These are phyloP conservation scores for Falco concolor DNA, from an alignment of 2,797 vertebrate species.

Conservation along the genomic window DNA sequence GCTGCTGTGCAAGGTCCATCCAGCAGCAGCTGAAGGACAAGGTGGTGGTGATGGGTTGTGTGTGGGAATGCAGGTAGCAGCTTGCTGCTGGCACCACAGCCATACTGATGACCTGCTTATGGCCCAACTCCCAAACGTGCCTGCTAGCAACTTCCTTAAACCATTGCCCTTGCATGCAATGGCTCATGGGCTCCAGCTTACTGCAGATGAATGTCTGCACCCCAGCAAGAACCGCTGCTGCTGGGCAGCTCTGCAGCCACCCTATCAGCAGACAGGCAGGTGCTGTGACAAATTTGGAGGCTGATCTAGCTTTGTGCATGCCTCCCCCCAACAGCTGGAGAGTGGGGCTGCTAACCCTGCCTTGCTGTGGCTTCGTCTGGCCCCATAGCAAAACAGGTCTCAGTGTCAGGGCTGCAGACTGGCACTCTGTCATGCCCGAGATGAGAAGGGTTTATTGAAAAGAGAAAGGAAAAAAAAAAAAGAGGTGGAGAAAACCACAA, in stretches of 20 bases:
- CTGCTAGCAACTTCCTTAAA: not conserved
- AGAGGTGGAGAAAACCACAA: not conserved
- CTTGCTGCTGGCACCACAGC: not conserved
- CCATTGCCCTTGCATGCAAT: not conserved
- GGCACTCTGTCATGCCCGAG: not conserved
- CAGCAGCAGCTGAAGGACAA: not conserved
- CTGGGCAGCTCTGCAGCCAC: not conserved
- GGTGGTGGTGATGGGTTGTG: no score
- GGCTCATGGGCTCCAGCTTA: not conserved
- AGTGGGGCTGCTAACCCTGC: not conserved
- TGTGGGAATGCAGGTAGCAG: not conserved
- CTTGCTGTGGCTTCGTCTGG: not conserved
- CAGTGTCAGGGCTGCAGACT: not conserved
- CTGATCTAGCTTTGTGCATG: not conserved
- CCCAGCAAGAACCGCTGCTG: not conserved
- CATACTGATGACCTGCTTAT: not conserved
- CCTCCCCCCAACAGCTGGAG: not conserved
- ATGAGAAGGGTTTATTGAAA: not conserved
- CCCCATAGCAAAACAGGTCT: not conserved
- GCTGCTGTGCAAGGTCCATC: not conserved
- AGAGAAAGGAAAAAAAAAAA: not conserved
- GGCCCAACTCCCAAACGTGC: rapidly evolving
- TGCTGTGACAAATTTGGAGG: not conserved
- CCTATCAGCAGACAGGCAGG: not conserved
- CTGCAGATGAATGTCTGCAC: not conserved